These are phyloP conservation scores for Acanthaster planci DNA, from an alignment of 35 echinoderm and acorn worm genomes.

Conservation along the genomic window DNA sequence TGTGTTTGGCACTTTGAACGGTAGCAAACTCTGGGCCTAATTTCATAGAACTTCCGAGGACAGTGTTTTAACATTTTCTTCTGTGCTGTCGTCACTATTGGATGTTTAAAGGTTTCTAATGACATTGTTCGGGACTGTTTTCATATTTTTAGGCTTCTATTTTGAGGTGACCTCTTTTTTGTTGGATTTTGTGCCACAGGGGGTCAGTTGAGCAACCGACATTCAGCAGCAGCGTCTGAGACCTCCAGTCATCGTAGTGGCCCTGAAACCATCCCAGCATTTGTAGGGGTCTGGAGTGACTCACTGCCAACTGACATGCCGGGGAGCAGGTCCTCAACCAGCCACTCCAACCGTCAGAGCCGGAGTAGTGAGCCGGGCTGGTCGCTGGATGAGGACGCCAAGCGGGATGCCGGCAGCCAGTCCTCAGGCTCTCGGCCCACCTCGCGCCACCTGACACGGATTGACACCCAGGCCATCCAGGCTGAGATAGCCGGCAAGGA, in stretches of 20 bases:
- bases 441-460: slow-evolving; percentile 35
- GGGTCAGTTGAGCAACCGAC: slow-evolving; percentile 32
- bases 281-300: slow-evolving; percentile 4
- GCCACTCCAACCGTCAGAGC: slow-evolving; percentile 5
- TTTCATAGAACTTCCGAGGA: too few species aligned
- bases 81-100: too few species aligned
- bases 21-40: too few species aligned
- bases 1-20: too few species aligned
- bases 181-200: not conserved
- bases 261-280: not conserved
- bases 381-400: slow-evolving; percentile 51
- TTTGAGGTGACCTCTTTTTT: too few species aligned
- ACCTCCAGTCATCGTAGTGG: slow-evolving; percentile 36
- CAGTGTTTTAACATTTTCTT: too few species aligned
- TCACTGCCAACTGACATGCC: not conserved
- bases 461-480: slow-evolving; percentile 80
- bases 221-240: slow-evolving; percentile 51
- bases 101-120: too few species aligned
- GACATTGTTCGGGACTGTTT: too few species aligned
- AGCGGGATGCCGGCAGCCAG: not conserved
- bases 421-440: slow-evolving; percentile 14
- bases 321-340: not conserved
- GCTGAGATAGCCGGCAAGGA: slow-evolving; percentile 85
- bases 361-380: slow-evolving; percentile 48
- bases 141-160: too few species aligned